Evolutionary conservation across 2,113 vertebrate species (phyloP).

Genomic region (Laticauda colubrina): DNA sequence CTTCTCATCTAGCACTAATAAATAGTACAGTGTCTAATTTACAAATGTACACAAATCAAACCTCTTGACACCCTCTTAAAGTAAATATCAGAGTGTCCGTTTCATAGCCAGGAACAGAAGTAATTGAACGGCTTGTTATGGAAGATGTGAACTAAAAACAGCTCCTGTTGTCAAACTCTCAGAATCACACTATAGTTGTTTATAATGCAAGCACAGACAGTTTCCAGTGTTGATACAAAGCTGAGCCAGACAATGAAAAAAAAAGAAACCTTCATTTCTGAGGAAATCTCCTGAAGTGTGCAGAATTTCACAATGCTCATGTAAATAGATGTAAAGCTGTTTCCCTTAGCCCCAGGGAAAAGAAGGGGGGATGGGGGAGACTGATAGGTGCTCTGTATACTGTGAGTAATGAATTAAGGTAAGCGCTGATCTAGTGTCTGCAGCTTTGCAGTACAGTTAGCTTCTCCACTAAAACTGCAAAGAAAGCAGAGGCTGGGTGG

Average conservation of each 20-base stretch:
- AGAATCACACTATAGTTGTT: neutral
- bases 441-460: neutral
- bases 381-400: neutral
- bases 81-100: slow-evolving; percentile 7
- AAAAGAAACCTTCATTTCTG: neutral
- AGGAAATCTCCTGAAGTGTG: neutral
- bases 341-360: neutral
- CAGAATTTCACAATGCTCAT: slow-evolving; percentile 13
- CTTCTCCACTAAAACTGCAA: neutral
- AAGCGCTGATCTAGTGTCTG: neutral
- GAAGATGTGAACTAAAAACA: slow-evolving; percentile 9
- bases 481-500: neutral
- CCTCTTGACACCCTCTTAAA: slow-evolving; percentile 5
- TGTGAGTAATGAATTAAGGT: neutral
- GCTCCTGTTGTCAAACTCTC: slow-evolving; percentile 1
- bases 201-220: neutral
- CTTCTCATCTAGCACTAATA: neutral
- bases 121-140: slow-evolving; percentile 3
- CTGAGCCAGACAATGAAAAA: neutral
- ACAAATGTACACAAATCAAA: slow-evolving; percentile 15
- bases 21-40: slow-evolving; percentile 23
- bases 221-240: neutral
- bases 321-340: neutral
- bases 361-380: no score
- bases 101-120: slow-evolving; percentile 2